phyloP scores from a whole-genome alignment of 2,888 invertebrate genomes.

The Gonocerus acuteangulatus region DNA sequence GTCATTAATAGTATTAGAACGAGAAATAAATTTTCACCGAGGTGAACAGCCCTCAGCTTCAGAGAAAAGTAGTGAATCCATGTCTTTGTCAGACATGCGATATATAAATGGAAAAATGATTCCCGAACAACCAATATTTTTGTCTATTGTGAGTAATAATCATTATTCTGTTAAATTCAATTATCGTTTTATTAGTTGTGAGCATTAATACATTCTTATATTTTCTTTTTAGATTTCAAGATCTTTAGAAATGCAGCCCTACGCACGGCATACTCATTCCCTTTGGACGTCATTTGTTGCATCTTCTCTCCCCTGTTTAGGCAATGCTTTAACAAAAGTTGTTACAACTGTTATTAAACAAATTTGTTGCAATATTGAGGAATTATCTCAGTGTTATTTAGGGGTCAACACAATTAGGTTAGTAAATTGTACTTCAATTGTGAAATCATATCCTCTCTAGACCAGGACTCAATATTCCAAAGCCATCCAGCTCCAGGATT shows the following conservation, averaged over 20 bases:
- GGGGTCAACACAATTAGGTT: slow-evolving; percentile 13
- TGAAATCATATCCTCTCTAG: too few relatives aligned
- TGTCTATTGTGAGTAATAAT: slow-evolving; percentile 58
- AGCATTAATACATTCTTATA: not conserved
- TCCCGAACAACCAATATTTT: slow-evolving; percentile 74
- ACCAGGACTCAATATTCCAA: too few relatives aligned
- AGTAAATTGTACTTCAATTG: not conserved
- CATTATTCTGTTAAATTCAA: not conserved
- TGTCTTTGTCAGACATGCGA: slow-evolving; percentile 47
- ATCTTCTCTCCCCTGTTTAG: slow-evolving; percentile 70
- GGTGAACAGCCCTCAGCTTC: slow-evolving; percentile 17
- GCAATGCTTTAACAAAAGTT: slow-evolving; percentile 65
- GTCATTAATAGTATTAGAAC: slow-evolving; percentile 66
- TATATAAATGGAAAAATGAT: slow-evolving; percentile 58
- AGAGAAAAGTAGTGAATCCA: slow-evolving; percentile 29
- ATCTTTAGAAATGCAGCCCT: slow-evolving; percentile 35
- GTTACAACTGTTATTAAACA: slow-evolving; percentile 71
- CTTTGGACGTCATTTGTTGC: slow-evolving; percentile 77
- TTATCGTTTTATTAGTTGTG: not conserved
- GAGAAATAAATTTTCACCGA: slow-evolving; percentile 52
- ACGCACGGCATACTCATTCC: slow-evolving; percentile 56
- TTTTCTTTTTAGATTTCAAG: slow-evolving; percentile 22
- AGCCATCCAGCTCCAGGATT: too few relatives aligned
- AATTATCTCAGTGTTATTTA: slow-evolving; percentile 44
- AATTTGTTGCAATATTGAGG: slow-evolving; percentile 69